Percentiles rank a stretch among this genome's conserved stretches.
Conservation (phyloP, 2,113 vertebrate species). For the Tetrax tetrax region DNA sequence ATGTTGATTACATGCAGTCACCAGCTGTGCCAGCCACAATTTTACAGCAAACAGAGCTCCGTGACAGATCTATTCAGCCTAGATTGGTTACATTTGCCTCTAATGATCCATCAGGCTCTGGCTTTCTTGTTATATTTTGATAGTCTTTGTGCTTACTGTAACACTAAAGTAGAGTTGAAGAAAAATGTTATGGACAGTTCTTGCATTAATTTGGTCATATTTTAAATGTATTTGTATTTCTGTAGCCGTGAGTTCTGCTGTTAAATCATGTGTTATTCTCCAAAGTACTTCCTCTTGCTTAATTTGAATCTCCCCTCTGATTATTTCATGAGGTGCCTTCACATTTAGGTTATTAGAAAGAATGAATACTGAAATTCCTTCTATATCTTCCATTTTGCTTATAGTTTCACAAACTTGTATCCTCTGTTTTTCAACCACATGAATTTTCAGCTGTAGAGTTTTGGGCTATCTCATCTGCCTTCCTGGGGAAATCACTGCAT, state of each 20-base stretch:
- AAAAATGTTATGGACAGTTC: neutral
- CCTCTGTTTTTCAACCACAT: neutral
- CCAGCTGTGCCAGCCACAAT: constrained; percentile 33
- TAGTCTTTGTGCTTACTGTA: neutral
- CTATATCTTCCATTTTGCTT: neutral
- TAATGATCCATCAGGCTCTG: neutral
- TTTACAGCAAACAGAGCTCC: neutral
- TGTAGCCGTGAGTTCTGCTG: neutral
- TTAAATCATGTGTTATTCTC: neutral
- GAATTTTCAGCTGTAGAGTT: neutral
- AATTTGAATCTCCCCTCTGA: neutral
- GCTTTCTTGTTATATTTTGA: neutral
- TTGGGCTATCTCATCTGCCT: neutral
- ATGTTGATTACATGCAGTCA: neutral
- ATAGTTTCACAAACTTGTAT: neutral
- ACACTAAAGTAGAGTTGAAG: neutral
- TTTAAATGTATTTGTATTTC: neutral
- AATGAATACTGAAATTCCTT: neutral
- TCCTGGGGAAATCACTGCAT: neutral
- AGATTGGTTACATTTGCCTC: neutral
- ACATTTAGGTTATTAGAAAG: neutral
- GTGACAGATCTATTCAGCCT: neutral
- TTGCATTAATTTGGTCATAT: neutral
- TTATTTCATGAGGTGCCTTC: neutral
- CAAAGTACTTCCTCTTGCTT: neutral